These are phyloP conservation scores for Melopsittacus undulatus DNA, from an alignment of 2,797 vertebrate species.

Conservation along the genomic window DNA sequence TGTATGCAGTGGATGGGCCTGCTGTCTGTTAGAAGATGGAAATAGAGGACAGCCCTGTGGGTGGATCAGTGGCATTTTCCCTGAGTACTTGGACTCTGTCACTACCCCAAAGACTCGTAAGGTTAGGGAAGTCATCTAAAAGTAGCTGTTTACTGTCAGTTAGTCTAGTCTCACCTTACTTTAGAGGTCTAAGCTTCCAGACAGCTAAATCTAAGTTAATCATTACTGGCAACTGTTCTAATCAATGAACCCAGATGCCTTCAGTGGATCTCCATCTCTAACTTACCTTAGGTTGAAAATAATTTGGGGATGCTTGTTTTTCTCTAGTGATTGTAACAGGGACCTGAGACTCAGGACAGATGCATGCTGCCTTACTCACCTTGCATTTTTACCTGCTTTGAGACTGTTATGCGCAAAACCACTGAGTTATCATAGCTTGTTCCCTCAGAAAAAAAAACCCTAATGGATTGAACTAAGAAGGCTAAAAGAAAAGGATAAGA, in stretches of 20 bases:
- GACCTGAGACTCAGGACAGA: background rate
- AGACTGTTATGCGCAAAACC: background rate
- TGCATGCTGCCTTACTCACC: background rate
- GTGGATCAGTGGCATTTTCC: background rate
- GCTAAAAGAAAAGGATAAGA: background rate
- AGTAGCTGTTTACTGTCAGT: background rate
- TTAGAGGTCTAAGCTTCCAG: background rate
- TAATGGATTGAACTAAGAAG: background rate
- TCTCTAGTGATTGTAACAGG: background rate
- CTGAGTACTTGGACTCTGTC: background rate
- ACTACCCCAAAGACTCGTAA: background rate
- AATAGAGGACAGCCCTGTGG: background rate
- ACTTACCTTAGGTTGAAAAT: background rate
- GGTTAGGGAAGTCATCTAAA: background rate
- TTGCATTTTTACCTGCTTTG: background rate
- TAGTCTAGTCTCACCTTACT: background rate
- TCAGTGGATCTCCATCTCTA: background rate
- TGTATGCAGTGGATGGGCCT: fast-evolving
- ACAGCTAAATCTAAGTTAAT: background rate
- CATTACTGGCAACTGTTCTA: background rate
- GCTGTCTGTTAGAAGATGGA: background rate
- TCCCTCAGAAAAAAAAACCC: background rate
- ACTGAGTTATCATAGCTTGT: background rate
- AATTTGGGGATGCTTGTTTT: background rate
- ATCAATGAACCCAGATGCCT: background rate